phyloP scores from a whole-genome alignment of 2,888 invertebrate species.

The Horisme vitalbata region DNA sequence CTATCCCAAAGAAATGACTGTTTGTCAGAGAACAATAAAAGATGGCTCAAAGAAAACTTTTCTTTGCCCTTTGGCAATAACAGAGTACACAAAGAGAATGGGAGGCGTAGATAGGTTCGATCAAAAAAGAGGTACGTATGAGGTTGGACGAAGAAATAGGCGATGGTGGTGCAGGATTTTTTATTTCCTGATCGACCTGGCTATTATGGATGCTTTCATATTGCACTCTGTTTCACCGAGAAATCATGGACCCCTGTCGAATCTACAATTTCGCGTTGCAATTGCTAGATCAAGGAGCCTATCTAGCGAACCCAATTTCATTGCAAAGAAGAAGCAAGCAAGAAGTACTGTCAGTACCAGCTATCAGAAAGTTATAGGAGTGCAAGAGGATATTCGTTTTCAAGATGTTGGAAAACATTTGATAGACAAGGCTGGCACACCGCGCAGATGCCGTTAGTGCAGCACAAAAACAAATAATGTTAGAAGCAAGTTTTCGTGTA shows the following conservation, averaged over 20 bases:
- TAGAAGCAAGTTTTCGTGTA: conserved; percentile 25
- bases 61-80: conserved; percentile 13
- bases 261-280: conserved; percentile 19
- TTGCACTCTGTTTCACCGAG: conserved; percentile 18
- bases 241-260: conserved; percentile 14
- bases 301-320: conserved; percentile 23
- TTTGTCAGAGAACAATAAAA: conserved; percentile 14
- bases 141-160: conserved; percentile 19
- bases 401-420: conserved; percentile 26
- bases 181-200: conserved; percentile 12
- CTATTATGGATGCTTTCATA: conserved; percentile 14
- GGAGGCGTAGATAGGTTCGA: conserved; percentile 7
- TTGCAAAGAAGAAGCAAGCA: conserved; percentile 24
- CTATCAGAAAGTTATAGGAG: conserved; percentile 26
- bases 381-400: conserved; percentile 19
- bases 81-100: conserved; percentile 15
- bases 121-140: conserved; percentile 8
- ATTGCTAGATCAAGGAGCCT: conserved; percentile 14
- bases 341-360: conserved; percentile 19
- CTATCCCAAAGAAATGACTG: conserved; percentile 14
- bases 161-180: conserved; percentile 15
- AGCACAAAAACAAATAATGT: conserved; percentile 24
- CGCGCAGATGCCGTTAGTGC: conserved; percentile 28
- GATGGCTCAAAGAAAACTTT: conserved; percentile 12
- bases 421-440: conserved; percentile 21